phyloP scores from a whole-genome alignment of 2,888 invertebrate genomes.

The Xanthia togata region DNA sequence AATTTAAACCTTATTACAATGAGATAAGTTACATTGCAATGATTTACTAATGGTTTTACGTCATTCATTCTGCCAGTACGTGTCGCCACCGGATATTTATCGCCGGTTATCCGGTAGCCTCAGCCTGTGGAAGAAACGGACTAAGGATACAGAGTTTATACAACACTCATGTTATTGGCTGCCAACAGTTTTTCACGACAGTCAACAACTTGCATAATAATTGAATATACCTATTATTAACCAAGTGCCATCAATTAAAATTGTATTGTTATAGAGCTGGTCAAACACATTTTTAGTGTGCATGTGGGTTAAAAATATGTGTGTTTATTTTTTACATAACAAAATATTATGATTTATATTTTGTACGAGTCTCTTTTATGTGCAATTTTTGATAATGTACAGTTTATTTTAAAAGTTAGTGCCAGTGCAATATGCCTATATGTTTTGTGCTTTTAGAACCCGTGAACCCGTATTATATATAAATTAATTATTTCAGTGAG shows the following conservation, averaged over 20 bases:
- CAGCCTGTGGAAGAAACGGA: neutral
- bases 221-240: neutral
- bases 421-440: conserved; percentile 70
- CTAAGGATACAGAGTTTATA: neutral
- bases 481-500: conserved; percentile 31
- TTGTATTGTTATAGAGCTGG: neutral
- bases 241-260: neutral
- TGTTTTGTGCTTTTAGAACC: conserved; percentile 66
- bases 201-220: neutral
- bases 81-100: neutral
- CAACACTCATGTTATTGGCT: neutral
- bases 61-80: neutral
- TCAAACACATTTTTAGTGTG: neutral
- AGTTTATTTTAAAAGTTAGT: conserved; percentile 66
- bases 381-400: neutral
- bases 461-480: conserved; percentile 25
- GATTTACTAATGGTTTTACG: no score
- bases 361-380: neutral
- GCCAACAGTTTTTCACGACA: conserved; percentile 5
- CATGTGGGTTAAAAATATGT: neutral
- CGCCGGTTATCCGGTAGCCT: neutral
- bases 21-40: no score
- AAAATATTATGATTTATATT: neutral
- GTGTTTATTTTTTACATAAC: neutral
- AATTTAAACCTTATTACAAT: no score